Conservation (phyloP, 2,888 invertebrate species). For the Argyra leucocephala region DNA sequence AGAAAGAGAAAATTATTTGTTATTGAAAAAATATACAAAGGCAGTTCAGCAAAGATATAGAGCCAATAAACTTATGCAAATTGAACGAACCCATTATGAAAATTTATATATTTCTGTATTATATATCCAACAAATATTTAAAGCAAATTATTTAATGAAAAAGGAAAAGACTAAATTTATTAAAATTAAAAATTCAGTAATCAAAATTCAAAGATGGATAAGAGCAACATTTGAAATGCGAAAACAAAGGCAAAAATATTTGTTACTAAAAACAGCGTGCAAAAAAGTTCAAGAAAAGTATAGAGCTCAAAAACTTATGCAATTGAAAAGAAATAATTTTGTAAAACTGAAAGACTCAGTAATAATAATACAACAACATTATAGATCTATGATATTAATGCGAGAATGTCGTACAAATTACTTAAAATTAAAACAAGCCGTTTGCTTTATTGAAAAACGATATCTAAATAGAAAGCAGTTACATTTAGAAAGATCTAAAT, state of each 20-base stretch:
- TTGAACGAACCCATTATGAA: conserved; percentile 29
- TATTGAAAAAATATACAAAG: conserved; percentile 29
- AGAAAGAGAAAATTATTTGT: conserved; percentile 26
- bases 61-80: conserved; percentile 32
- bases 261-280: conserved; percentile 26
- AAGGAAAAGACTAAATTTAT: conserved; percentile 29
- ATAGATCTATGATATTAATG: conserved; percentile 28
- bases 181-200: conserved; percentile 26
- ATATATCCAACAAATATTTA: conserved; percentile 35
- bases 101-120: conserved; percentile 27
- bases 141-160: conserved; percentile 35
- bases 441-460: conserved; percentile 40
- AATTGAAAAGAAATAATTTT: conserved; percentile 26
- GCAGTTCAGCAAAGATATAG: conserved; percentile 43
- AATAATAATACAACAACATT: conserved; percentile 33
- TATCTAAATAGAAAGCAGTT: conserved; percentile 32
- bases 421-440: conserved; percentile 24
- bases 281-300: conserved; percentile 38
- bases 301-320: conserved; percentile 28
- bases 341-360: conserved; percentile 24
- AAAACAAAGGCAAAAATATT: conserved; percentile 31
- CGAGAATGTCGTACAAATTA: conserved; percentile 18
- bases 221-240: conserved; percentile 30
- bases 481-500: background rate
- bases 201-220: conserved; percentile 33